Conservation (phyloP, 2,797 vertebrate genomes). For the Tiaroga cobitis region DNA sequence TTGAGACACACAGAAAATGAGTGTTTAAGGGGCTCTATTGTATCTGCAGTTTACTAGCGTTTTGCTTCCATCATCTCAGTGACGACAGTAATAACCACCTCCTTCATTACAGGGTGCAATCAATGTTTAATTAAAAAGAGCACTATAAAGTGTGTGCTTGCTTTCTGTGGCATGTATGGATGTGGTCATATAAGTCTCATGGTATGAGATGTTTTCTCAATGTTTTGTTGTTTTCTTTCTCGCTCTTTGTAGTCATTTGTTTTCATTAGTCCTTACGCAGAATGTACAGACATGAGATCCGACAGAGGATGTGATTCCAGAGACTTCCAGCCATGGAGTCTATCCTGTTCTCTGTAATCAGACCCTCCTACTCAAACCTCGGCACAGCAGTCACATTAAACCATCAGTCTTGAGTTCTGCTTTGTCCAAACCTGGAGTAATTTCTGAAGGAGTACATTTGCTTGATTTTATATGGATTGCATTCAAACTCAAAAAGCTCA, state of each 20-base stretch:
- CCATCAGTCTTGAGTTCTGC: neutral
- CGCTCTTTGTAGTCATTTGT: neutral
- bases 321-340: constrained; percentile 11
- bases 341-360: constrained; percentile 7
- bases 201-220: neutral
- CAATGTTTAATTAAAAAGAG: constrained; percentile 28
- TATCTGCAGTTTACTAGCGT: constrained; percentile 3
- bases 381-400: neutral
- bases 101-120: constrained; percentile 20
- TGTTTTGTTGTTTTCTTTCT: neutral
- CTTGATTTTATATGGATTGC: constrained; percentile 11
- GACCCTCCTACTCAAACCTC: neutral
- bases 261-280: neutral
- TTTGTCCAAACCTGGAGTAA: constrained; percentile 3
- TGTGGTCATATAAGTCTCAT: neutral
- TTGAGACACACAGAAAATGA: no score
- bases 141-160: neutral
- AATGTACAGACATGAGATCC: neutral
- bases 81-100: constrained; percentile 21
- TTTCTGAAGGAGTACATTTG: constrained; percentile 1
- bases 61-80: constrained; percentile 30
- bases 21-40: neutral
- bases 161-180: neutral
- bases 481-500: neutral
- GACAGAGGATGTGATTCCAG: neutral